phyloP scores from a whole-genome alignment of 2,113 vertebrate genomes.

The Nothocercus nigrocapillus region DNA sequence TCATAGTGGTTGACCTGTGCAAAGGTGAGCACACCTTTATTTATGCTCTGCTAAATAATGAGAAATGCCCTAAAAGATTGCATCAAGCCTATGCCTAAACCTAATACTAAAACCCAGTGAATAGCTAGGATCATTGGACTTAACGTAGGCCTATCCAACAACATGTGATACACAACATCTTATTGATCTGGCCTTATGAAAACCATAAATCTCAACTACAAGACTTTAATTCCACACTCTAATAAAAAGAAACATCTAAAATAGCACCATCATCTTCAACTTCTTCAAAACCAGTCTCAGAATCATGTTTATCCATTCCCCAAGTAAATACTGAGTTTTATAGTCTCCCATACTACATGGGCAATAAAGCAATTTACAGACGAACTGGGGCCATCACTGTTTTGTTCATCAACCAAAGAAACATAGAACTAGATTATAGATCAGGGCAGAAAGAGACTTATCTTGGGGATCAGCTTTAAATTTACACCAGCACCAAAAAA shows the following conservation, averaged over 20 bases:
- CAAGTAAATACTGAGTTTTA: neutral
- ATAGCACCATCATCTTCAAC: neutral
- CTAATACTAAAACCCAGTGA: neutral
- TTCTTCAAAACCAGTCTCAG: neutral
- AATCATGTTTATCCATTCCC: neutral
- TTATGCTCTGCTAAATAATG: neutral
- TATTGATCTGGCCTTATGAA: neutral
- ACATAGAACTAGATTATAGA: neutral
- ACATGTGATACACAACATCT: neutral
- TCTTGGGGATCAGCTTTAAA: neutral
- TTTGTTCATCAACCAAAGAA: neutral
- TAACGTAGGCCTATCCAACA: neutral
- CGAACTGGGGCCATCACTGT: neutral
- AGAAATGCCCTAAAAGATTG: neutral
- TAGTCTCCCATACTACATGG: neutral
- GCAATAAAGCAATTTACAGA: neutral
- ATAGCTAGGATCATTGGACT: neutral
- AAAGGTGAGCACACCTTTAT: neutral
- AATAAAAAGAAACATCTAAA: neutral
- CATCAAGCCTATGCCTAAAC: neutral
- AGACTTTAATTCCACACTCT: neutral
- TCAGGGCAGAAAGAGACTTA: neutral
- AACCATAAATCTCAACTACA: neutral
- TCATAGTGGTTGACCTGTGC: neutral
- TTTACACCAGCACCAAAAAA: neutral